phyloP scores from a whole-genome alignment of 1,140 invertebrate genomes.

The Brachionus manjavacas region DNA sequence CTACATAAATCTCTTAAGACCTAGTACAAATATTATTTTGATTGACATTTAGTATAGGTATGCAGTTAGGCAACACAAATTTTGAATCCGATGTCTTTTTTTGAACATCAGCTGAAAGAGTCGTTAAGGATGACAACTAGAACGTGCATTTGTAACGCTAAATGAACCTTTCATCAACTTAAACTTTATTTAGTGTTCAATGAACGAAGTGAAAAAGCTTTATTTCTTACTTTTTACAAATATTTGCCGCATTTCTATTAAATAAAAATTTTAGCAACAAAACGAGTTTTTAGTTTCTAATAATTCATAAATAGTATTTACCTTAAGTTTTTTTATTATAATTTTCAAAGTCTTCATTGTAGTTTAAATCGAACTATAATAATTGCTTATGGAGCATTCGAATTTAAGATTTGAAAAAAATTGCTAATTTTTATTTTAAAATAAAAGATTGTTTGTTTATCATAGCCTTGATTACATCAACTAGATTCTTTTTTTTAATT shows the following conservation, averaged over 20 bases:
- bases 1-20: neutral
- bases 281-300: neutral
- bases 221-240: neutral
- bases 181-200: neutral
- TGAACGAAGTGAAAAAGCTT: neutral
- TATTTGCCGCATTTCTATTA: neutral
- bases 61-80: neutral
- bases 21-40: neutral
- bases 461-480: neutral
- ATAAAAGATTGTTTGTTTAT: neutral
- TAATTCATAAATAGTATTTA: conserved; percentile 18
- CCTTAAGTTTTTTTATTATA: conserved; percentile 20
- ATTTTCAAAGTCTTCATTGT: neutral
- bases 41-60: neutral
- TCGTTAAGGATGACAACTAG: neutral
- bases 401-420: neutral
- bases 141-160: neutral
- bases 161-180: neutral
- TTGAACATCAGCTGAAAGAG: neutral
- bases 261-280: neutral
- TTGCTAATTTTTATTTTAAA: neutral
- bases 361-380: neutral
- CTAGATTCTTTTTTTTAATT: neutral
- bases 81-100: neutral
- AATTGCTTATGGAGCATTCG: neutral